Evolutionary conservation across 2,888 invertebrate species (phyloP), one percentile per base, ranked within the genome.

Genomic region (Rugalucina vietnamica): DNA sequence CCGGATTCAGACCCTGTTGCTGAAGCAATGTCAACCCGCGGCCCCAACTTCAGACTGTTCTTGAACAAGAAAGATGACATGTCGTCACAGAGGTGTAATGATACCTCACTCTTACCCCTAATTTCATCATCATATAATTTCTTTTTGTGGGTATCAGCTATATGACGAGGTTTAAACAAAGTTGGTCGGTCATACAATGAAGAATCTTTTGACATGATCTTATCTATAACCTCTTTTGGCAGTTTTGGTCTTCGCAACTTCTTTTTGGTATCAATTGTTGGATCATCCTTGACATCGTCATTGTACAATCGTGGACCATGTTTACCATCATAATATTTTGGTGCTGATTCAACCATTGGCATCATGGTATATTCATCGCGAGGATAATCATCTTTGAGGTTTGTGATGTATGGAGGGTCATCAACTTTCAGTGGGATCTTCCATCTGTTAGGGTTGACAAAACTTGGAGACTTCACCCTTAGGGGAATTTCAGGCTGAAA

Each of bases 361-460:
- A 93, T 91, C 88, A 91, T 91, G 10, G 94, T 94, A 82, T 90
- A 94, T 57, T 91, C 91, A 87, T 95, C 94, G 18, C 94, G 83
- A 0, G 95, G 95, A 76, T 93, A 95, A 54, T 93, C 91, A 82
- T 95, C 95, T 10, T 84, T 87, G 18, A 94, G 88, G 60, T 91
- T 90, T 4, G 91, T 85, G 2, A 91, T 78, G 80, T 94, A 94
- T 1, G 89, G 88, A n/a, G 88, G 90, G 14, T 87, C 85, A 18
- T 84, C 82, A 4, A 90, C 87, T 65, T 93, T 92, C 8, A 93
- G 87, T 4, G 93, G 93, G 21, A 91, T 88, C 76, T 91, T 93
- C 93, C 93, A 93, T 18, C 69, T 37, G n/a, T 88, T 86, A 21
- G 90, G 89, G 81, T 92, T 92, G 10, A 85, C 29, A 73, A 80